phyloP scores from a whole-genome alignment of 2,797 vertebrate genomes.

The Enteromius trimaculatus region DNA sequence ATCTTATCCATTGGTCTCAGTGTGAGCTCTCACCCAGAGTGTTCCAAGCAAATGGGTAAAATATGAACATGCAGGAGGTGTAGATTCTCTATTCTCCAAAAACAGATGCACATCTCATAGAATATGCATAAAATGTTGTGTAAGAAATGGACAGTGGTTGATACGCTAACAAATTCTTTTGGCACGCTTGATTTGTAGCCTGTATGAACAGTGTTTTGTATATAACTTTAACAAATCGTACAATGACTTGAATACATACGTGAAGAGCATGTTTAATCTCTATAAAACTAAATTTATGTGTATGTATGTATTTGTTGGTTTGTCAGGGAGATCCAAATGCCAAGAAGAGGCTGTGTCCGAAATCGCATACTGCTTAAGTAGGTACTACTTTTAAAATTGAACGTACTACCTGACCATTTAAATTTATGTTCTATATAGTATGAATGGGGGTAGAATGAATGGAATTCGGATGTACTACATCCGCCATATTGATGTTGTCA shows the following conservation, averaged over 20 bases:
- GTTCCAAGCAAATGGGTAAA: conserved; percentile 57
- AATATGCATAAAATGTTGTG: conserved; percentile 37
- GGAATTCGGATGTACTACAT: no score
- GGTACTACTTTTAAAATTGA: no score
- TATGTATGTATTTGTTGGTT: not conserved
- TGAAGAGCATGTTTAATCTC: not conserved
- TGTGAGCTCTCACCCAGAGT: conserved; percentile 58
- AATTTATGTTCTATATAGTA: no score
- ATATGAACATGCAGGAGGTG: conserved; percentile 52
- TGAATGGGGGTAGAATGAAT: no score
- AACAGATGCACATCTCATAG: conserved; percentile 40
- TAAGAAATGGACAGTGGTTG: conserved; percentile 32
- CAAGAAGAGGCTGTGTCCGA: not conserved
- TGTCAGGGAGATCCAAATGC: not conserved
- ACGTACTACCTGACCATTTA: no score
- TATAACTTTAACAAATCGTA: not conserved
- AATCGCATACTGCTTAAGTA: no score
- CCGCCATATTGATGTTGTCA: no score
- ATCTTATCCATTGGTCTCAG: conserved; percentile 64
- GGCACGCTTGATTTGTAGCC: not conserved
- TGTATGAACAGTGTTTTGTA: not conserved
- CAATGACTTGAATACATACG: not conserved
- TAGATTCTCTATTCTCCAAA: conserved; percentile 57
- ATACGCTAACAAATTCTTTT: not conserved
- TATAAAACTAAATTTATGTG: not conserved